Percentiles rank a stretch among this genome's conserved stretches.
phyloP scores from a whole-genome alignment of 2,888 invertebrate species.

The Hydrotaea diabolus region DNA sequence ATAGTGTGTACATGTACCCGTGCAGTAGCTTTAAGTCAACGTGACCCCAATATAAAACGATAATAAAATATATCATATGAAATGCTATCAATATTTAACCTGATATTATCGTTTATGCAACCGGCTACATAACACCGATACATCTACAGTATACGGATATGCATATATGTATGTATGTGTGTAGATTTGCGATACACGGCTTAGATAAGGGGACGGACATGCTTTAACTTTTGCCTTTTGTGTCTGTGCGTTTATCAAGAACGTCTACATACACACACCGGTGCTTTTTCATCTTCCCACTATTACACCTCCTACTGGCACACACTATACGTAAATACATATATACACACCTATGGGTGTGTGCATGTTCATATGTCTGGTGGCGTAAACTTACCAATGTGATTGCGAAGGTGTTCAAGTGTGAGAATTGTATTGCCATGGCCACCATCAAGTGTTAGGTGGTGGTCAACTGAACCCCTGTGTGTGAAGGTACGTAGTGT shows the following conservation, averaged over 20 bases:
- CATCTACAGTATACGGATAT: constrained; percentile 10
- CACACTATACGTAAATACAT: no score
- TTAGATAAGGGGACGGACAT: background rate
- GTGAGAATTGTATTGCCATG: constrained; percentile 52
- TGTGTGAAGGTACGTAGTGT: constrained; percentile 25
- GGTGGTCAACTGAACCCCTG: constrained; percentile 49
- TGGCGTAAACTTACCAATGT: background rate
- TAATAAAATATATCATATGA: constrained; percentile 59
- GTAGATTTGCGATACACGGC: background rate
- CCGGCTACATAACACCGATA: constrained; percentile 35
- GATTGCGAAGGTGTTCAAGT: constrained; percentile 48
- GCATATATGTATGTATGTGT: background rate
- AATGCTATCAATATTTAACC: constrained; percentile 46
- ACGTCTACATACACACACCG: no score
- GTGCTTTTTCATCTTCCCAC: no score
- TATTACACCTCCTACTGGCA: no score
- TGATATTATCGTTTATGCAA: constrained; percentile 45
- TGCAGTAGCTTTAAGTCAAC: constrained; percentile 38
- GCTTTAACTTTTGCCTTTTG: background rate
- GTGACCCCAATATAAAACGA: constrained; percentile 58
- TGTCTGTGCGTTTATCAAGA: background rate
- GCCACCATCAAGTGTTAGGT: constrained; percentile 33
- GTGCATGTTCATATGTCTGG: background rate
- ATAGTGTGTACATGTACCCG: background rate
- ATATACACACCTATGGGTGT: no score